phyloP scores from a whole-genome alignment of 2,113 vertebrate genomes.

The Camelus bactrianus region DNA sequence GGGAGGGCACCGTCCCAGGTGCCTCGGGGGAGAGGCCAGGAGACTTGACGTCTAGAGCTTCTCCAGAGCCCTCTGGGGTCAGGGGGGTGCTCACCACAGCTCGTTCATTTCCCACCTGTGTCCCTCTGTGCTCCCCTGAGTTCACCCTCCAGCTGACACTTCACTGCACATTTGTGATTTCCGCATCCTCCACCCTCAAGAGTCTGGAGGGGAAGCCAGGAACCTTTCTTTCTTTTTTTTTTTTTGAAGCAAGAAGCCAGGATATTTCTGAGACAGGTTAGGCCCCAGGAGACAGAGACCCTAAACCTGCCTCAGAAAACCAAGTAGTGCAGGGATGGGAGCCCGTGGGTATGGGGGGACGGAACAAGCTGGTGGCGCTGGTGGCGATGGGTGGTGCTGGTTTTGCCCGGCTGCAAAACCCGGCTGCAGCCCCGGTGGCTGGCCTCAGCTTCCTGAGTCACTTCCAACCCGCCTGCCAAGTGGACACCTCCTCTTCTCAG shows the following conservation, averaged over 20 bases:
- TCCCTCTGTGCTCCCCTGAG: not conserved
- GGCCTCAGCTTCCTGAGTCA: not conserved
- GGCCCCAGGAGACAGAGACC: not conserved
- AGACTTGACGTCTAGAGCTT: not conserved
- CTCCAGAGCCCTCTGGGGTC: not conserved
- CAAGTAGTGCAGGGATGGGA: not conserved
- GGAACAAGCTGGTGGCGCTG: not conserved
- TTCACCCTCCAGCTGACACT: not conserved
- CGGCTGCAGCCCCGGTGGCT: not conserved
- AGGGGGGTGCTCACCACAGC: too few species aligned
- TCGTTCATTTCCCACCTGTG: not conserved
- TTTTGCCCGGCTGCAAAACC: not conserved
- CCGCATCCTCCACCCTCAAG: not conserved
- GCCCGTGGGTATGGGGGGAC: not conserved
- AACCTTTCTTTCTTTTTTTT: not conserved
- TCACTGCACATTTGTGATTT: not conserved
- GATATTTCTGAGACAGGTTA: not conserved
- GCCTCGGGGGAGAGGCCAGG: not conserved
- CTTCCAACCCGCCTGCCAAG: not conserved
- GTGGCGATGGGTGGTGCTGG: accelerated
- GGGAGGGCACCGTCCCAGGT: not conserved
- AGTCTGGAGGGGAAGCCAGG: not conserved
- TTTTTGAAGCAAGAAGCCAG: not conserved
- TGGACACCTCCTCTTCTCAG: not conserved
- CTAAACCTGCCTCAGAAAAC: not conserved